Evolutionary conservation across 2,888 invertebrate genomes (phyloP).

Genomic region (Nemurella pictetii): DNA sequence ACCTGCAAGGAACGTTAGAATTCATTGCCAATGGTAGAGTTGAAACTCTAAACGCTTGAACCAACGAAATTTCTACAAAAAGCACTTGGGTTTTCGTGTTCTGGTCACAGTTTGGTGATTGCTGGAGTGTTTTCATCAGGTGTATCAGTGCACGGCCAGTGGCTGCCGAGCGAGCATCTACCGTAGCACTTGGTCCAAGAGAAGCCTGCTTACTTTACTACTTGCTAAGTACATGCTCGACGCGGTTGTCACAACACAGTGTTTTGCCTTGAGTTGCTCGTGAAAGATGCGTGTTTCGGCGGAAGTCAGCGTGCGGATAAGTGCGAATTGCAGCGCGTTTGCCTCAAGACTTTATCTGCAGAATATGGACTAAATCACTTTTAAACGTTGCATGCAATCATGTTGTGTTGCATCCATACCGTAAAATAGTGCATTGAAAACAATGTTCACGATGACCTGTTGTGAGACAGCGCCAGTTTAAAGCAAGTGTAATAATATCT

Average conservation of each 20-base stretch:
- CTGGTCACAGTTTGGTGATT: conserved; percentile 12
- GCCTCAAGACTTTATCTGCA: too few species aligned
- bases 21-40: not conserved
- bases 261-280: not conserved
- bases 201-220: not conserved
- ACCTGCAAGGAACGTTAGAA: not conserved
- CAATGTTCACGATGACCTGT: too few species aligned
- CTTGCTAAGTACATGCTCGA: too few species aligned
- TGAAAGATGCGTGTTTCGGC: not conserved
- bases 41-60: not conserved
- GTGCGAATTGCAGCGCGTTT: too few species aligned
- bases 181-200: not conserved
- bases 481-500: too few species aligned
- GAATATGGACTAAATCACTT: too few species aligned
- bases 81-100: not conserved
- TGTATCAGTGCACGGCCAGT: not conserved
- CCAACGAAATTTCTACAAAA: not conserved
- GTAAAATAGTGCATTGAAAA: too few species aligned
- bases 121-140: not conserved
- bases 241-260: not conserved
- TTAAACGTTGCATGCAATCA: too few species aligned
- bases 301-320: not conserved
- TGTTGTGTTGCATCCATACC: too few species aligned
- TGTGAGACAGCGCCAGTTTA: too few species aligned
- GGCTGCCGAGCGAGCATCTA: not conserved